These are phyloP conservation scores for Pseudobourletiella spinata DNA, from an alignment of 1,140 invertebrate species.

Conservation along the genomic window DNA sequence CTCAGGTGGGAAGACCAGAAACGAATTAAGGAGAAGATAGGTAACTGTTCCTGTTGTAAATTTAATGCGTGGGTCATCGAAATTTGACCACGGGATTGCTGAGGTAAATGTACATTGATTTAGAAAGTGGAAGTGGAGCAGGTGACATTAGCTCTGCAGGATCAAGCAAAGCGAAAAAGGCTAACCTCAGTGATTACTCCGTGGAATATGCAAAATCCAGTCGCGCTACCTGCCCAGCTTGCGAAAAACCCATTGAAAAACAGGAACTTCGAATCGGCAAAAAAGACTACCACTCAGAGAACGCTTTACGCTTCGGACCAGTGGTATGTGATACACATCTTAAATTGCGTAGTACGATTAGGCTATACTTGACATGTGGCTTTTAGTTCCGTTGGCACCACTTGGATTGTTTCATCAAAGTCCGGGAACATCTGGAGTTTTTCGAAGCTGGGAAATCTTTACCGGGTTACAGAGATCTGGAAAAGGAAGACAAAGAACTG, in stretches of 20 bases:
- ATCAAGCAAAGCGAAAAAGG: no score
- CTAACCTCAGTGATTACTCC: conserved; percentile 10
- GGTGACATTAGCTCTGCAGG: no score
- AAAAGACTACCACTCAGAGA: conserved; percentile 73
- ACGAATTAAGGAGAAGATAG: conserved; percentile 52
- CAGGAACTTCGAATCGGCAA: conserved; percentile 72
- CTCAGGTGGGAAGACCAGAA: conserved; percentile 81
- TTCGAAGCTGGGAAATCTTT: conserved; percentile 58
- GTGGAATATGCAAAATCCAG: conserved; percentile 85
- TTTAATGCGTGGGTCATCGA: no score
- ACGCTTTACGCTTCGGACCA: conserved; percentile 68
- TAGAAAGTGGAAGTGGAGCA: conserved; percentile 4
- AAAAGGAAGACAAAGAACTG: conserved; percentile 61
- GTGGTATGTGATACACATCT: conserved; percentile 38
- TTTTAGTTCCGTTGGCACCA: conserved; percentile 68
- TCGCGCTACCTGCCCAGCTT: conserved; percentile 68
- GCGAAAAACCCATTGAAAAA: conserved; percentile 78
- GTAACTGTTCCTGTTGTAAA: no score
- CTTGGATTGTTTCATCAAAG: conserved; percentile 78
- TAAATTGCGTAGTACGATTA: neutral
- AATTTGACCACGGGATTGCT: no score
- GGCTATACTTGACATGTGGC: no score
- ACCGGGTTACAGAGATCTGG: conserved; percentile 63
- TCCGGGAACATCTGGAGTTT: conserved; percentile 65
- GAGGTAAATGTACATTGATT: no score